Evolutionary conservation across 2,888 invertebrate species (phyloP), one percentile per base, ranked within the genome.

Genomic region (Ennomos quercinarius): DNA sequence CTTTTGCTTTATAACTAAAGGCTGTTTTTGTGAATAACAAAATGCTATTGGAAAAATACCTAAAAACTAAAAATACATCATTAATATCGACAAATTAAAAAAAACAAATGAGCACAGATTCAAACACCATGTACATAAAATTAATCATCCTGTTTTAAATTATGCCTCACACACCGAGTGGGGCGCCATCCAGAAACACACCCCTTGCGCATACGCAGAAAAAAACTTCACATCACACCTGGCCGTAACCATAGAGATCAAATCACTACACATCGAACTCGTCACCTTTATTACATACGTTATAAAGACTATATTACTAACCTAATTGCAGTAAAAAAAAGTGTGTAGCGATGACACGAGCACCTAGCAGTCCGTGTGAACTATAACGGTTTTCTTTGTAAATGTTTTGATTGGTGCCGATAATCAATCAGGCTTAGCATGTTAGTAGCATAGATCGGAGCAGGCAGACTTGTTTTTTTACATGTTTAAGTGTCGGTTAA

Each of bases 161-260:
- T 65, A 58, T 56, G 61, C 68, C 5, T 27, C 27, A 67, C 64
- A 69, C 57, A 67, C 70, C 50, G 42, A 66, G 70, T 71, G 72
- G 81, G 84, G 83, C 81, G 81, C 76, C 70, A 71, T 37, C n/a
- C 17, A 17, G 11, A 12, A 12, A 8, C 67, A 74, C 77, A 78
- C 77, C 84, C 85, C 78, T 71, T 76, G 76, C 78, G 73, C 67
- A 48, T 55, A 67, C 71, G 73, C 72, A 71, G 66, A 76, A 82
- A 81, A 82, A n/a, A 84, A 77, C 67, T 75, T 73, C 71, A 73
- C 75, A 76, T 69, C 73, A 83, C 91, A 92, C 91, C 91, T 92
- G 91, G 91, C 81, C 63, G 91, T 92, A 82, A 86, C 92, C 90
- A 92, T 92, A 86, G 91, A 77, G 89, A 91, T 88, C 83, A 84